A percentile compares a stretch with the other conserved stretches of the same genome.
Conservation (phyloP, 2,888 invertebrate species). For the Sesia apiformis region DNA sequence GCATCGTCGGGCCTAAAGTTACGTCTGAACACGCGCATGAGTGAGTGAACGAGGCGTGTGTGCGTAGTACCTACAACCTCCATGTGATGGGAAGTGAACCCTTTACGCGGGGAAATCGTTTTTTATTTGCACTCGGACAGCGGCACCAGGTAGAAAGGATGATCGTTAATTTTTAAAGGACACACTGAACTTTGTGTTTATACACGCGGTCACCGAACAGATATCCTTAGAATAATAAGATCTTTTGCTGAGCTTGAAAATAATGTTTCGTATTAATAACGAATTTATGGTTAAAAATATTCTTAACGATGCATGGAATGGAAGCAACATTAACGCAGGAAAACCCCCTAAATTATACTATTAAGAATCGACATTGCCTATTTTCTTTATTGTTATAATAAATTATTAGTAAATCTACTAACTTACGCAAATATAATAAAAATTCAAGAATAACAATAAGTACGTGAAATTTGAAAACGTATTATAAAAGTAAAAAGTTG, state of each 20-base stretch:
- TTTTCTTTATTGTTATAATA: too few relatives aligned
- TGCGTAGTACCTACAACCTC: conserved; percentile 45
- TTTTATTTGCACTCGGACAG: conserved; percentile 74
- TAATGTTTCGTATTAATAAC: too few relatives aligned
- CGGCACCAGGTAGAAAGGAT: conserved; percentile 74
- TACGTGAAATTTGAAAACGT: too few relatives aligned
- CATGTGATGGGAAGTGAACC: conserved; percentile 75
- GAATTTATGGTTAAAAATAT: too few relatives aligned
- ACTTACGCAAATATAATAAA: too few relatives aligned
- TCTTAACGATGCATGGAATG: too few relatives aligned
- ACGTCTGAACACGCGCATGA: conserved; percentile 1
- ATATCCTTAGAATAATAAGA: conserved; percentile 12
- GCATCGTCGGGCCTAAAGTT: conserved; percentile 20
- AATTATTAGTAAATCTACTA: too few relatives aligned
- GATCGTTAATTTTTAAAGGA: conserved; percentile 73
- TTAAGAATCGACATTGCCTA: too few relatives aligned
- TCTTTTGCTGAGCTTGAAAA: conserved; percentile 5
- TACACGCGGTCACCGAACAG: conserved; percentile 31
- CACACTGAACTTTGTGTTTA: conserved; percentile 53
- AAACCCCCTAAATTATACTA: too few relatives aligned
- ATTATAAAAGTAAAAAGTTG: too few relatives aligned
- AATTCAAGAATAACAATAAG: too few relatives aligned
- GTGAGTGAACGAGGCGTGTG: conserved; percentile 10
- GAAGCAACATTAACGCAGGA: too few relatives aligned
- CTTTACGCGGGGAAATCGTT: conserved; percentile 72